These are phyloP conservation scores for Notamacropus eugenii DNA, from an alignment of 2,797 vertebrate genomes.

Conservation along the genomic window DNA sequence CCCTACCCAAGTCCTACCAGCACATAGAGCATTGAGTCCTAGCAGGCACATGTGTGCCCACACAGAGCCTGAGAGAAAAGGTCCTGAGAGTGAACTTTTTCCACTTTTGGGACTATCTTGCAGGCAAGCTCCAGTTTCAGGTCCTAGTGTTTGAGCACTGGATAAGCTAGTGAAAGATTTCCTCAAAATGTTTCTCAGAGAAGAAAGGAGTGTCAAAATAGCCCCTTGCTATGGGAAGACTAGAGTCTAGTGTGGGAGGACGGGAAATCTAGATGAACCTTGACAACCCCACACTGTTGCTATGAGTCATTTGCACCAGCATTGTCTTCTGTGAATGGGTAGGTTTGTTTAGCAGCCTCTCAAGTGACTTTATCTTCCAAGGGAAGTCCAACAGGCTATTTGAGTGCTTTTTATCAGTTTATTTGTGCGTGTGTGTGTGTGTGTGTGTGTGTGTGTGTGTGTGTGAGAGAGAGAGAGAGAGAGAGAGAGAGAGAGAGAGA, in stretches of 20 bases:
- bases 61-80: background rate
- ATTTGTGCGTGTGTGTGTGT: background rate
- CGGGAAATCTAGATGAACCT: background rate
- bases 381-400: background rate
- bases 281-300: background rate
- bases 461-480: no score
- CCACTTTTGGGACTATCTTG: background rate
- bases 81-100: background rate
- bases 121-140: background rate
- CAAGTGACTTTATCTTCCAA: background rate
- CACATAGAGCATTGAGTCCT: background rate
- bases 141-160: background rate
- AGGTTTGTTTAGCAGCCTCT: background rate
- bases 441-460: no score
- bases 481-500: no score
- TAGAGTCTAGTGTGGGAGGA: background rate
- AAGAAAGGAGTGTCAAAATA: background rate
- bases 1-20: background rate
- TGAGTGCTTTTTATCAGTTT: background rate
- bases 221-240: background rate
- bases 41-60: background rate
- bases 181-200: background rate
- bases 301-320: background rate
- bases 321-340: background rate
- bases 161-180: background rate